Percentiles rank a stretch among this genome's conserved stretches.
phyloP scores from a whole-genome alignment of 1,140 invertebrate species.

The Musca domestica region DNA sequence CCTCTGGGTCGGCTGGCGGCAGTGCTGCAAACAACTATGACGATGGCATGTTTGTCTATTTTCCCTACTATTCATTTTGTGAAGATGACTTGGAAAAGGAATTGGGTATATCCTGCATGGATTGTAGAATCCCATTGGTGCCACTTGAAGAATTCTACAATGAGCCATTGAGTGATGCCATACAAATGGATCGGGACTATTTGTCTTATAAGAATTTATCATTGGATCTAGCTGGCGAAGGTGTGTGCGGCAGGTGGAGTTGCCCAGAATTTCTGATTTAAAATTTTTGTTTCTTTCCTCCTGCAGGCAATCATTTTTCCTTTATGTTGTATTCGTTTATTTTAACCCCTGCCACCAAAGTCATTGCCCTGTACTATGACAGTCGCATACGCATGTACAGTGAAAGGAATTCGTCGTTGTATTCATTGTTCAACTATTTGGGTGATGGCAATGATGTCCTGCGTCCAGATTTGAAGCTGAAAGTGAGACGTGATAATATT shows the following conservation, averaged over 20 bases:
- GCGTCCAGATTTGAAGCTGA: conserved; percentile 79
- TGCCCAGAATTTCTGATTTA: too few species aligned
- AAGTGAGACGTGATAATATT: conserved; percentile 78
- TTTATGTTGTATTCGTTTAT: conserved; percentile 92
- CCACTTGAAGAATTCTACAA: conserved; percentile 90
- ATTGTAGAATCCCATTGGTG: conserved; percentile 79
- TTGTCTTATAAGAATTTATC: conserved; percentile 73
- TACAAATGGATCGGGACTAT: conserved; percentile 92
- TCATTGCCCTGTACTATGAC: conserved; percentile 87
- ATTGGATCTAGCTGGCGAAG: conserved; percentile 40
- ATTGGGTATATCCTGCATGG: conserved; percentile 72
- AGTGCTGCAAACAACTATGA: conserved; percentile 32
- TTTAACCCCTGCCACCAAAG: conserved; percentile 88
- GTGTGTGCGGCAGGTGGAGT: too few species aligned
- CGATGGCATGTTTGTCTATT: conserved; percentile 45
- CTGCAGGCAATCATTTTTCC: conserved; percentile 72
- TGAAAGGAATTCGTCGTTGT: conserved; percentile 77
- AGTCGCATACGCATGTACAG: conserved; percentile 94
- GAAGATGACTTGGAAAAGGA: conserved; percentile 61
- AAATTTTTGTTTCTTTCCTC: conserved; percentile 25
- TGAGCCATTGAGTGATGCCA: conserved; percentile 84
- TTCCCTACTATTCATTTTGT: conserved; percentile 53
- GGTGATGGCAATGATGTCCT: conserved; percentile 61
- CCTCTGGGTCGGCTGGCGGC: conserved; percentile 26
- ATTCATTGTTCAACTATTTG: conserved; percentile 59